A percentile compares a stretch with the other conserved stretches of the same genome.
phyloP scores from a whole-genome alignment of 2,888 invertebrate genomes.

The Odontomyia ornata region DNA sequence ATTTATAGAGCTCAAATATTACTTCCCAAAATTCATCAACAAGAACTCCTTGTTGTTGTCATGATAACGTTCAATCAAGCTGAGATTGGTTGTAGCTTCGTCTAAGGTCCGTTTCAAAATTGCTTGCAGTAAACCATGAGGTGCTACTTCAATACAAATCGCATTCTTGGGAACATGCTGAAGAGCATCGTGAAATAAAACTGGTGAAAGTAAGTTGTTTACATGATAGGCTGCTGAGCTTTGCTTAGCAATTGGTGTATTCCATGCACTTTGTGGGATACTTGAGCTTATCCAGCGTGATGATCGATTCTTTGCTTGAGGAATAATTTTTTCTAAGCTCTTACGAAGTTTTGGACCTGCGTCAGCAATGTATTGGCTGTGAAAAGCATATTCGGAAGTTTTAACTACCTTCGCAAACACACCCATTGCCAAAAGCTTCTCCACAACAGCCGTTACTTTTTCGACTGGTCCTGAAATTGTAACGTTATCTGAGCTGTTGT shows the following conservation, averaged over 20 bases:
- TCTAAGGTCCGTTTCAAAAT: conserved; percentile 87
- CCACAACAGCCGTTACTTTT: conserved; percentile 74
- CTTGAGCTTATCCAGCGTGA: conserved; percentile 92
- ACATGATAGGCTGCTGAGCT: conserved; percentile 96
- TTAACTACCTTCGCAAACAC: conserved; percentile 87
- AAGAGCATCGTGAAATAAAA: conserved; percentile 90
- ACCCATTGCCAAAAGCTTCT: conserved; percentile 75
- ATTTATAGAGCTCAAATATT: conserved; percentile 58
- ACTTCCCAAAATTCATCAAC: conserved; percentile 83
- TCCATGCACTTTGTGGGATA: conserved; percentile 87
- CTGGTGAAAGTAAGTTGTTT: conserved; percentile 93
- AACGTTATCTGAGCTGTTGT: conserved; percentile 93
- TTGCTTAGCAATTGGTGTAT: conserved; percentile 74
- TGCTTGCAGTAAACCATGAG: conserved; percentile 93
- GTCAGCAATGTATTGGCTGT: conserved; percentile 88
- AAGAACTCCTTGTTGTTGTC: conserved; percentile 79
- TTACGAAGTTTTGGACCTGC: conserved; percentile 83
- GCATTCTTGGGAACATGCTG: conserved; percentile 87
- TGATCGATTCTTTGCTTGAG: conserved; percentile 80
- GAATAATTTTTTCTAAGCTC: conserved; percentile 82
- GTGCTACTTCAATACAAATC: conserved; percentile 91
- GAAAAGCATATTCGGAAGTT: conserved; percentile 92
- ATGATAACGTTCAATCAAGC: conserved; percentile 85
- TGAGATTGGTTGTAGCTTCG: conserved; percentile 78
- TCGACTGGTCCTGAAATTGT: conserved; percentile 89